Conservation (phyloP, 2,797 vertebrate genomes). For the Lithobates sylvaticus region DNA sequence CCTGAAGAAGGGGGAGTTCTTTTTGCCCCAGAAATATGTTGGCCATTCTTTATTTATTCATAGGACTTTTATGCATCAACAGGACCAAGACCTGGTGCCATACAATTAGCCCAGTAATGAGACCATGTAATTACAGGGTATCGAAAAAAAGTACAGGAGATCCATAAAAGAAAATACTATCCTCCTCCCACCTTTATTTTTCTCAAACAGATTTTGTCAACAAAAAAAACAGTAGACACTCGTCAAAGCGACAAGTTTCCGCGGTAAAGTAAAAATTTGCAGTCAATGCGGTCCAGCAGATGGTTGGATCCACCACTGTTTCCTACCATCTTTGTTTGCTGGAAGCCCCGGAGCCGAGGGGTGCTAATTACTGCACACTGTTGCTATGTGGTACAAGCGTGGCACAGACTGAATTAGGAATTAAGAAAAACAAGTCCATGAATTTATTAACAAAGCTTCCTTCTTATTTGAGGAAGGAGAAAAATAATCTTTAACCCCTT, state of each 20-base stretch:
- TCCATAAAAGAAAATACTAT: too few species aligned
- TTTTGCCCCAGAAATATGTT: too few species aligned
- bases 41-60: too few species aligned
- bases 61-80: too few species aligned
- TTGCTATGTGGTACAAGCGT: conserved; percentile 55
- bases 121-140: too few species aligned
- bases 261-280: conserved; percentile 43
- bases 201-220: too few species aligned
- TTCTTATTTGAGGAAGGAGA: conserved; percentile 43
- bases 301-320: conserved; percentile 61
- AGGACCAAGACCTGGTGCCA: too few species aligned
- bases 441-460: conserved; percentile 52
- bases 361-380: conserved; percentile 62
- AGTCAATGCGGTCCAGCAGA: conserved; percentile 51
- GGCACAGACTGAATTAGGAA: conserved; percentile 60
- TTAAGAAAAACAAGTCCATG: conserved; percentile 56
- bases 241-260: background rate
- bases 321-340: conserved; percentile 61
- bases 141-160: too few species aligned
- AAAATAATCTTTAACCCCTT: conserved; percentile 54
- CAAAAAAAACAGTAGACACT: too few species aligned
- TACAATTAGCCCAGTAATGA: too few species aligned
- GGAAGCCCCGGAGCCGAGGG: conserved; percentile 56
- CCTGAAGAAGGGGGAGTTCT: too few species aligned
- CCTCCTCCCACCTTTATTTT: too few species aligned